Evolutionary conservation across 2,888 invertebrate genomes (phyloP).

Genomic region (Tetragonula carbonaria): DNA sequence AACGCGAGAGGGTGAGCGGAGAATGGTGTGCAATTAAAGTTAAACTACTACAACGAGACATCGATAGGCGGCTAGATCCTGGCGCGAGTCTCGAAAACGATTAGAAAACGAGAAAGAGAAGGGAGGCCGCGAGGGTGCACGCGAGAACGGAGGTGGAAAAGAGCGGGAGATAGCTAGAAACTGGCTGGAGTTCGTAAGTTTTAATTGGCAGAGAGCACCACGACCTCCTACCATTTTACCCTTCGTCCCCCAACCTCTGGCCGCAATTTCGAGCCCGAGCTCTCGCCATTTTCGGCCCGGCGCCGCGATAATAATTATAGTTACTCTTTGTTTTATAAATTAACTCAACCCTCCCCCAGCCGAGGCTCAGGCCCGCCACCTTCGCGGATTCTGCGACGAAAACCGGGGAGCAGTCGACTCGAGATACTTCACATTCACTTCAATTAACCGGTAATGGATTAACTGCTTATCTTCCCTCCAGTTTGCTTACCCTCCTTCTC

Average conservation of each 20-base stretch:
- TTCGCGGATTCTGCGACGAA: constrained; percentile 48
- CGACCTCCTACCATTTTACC: constrained; percentile 52
- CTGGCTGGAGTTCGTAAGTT: constrained; percentile 72
- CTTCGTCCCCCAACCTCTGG: constrained; percentile 30
- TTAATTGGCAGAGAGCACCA: constrained; percentile 74
- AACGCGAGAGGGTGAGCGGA: no score
- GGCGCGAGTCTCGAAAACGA: constrained; percentile 52
- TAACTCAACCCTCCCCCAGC: constrained; percentile 57
- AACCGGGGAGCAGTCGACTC: constrained; percentile 14
- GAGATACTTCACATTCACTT: constrained; percentile 72
- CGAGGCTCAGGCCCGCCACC: constrained; percentile 24
- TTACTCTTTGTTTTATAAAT: constrained; percentile 78
- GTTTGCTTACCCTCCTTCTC: constrained; percentile 25
- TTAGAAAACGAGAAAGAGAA: constrained; percentile 59
- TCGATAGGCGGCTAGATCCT: constrained; percentile 63
- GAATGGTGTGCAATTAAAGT: constrained; percentile 64
- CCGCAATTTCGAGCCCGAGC: constrained; percentile 42
- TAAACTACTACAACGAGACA: constrained; percentile 68
- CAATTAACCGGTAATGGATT: constrained; percentile 78
- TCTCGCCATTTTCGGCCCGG: constrained; percentile 33
- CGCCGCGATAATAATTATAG: constrained; percentile 73
- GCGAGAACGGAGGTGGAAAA: neutral
- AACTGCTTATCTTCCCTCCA: constrained; percentile 74
- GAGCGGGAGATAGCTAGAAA: constrained; percentile 48
- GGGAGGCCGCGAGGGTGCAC: neutral